Base-by-base conservation (phyloP, 2,888 invertebrate genomes). In the Morinoia aosen region DNA sequence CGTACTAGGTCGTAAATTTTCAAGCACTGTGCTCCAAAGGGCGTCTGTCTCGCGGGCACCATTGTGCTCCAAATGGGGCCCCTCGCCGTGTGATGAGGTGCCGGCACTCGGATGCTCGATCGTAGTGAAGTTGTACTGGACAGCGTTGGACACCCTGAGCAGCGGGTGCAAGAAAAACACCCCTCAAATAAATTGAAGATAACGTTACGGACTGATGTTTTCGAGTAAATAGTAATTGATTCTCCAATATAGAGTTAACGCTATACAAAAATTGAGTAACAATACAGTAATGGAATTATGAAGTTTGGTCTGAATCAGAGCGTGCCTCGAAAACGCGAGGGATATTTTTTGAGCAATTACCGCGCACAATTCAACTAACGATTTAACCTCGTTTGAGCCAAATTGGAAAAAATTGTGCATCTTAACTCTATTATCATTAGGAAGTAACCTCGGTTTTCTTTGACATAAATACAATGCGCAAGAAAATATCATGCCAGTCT, bases 1-100 rank as follows among this genome's bases (percentile, higher is more conserved):
- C 40, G 97, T 97, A 96, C 97, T 97, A 95, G 97, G 97, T 64
- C 97, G 97, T 93, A 97, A 97, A 96, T 97, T 96, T 40, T 96
- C 96, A 16, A 97, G 95, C n/a, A 96, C 95, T 56, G 96, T 96
- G n/a, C 97, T 96, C 95, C 95, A 95, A 39, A 95, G 88, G 61
- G 96, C 96, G 95, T 96, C 96, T 25, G 95, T 96, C 33, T 95
- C 95, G 19, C 95, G 95, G 57, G 94, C 94, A 11, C 95, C 95
- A n/a, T 96, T 96, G 14, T 93, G 95, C 58, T 91, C 96, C 3
- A 48, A 76, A 12, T 95, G 94, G n/a, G 90, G n/a, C 5, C 95
- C 93, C 57, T 93, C 57, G 16, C 57, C 95, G 96, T 88, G 96
- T 96, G 95, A 96, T 96, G 94, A 96, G 96, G 40, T 95, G 93